Percentiles rank a stretch among this genome's conserved stretches.
Evolutionary conservation across 2,888 invertebrate species (phyloP).

Genomic region (Lymantria monacha): DNA sequence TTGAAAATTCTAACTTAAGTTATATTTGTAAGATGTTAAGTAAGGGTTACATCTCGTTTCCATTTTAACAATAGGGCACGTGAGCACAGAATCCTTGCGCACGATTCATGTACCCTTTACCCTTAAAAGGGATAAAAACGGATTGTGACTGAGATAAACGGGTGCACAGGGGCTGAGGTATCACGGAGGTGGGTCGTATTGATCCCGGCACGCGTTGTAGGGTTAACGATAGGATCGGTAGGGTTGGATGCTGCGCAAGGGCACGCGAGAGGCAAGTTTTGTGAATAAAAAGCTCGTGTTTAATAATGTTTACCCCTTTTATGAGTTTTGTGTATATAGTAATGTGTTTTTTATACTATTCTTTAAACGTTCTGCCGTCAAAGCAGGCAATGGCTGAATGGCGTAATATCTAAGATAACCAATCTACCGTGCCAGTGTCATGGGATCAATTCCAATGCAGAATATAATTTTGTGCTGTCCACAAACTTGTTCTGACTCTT

Average conservation of each 20-base stretch:
- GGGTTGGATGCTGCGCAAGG: constrained; percentile 66
- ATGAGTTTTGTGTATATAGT: constrained; percentile 1
- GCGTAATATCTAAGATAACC: too few species aligned
- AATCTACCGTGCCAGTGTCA: too few species aligned
- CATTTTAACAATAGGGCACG: constrained; percentile 69
- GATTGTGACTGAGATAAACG: constrained; percentile 65
- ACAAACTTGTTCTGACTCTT: too few species aligned
- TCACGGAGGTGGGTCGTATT: constrained; percentile 63
- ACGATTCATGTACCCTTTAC: constrained; percentile 72
- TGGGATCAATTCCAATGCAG: too few species aligned
- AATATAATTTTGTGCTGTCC: too few species aligned
- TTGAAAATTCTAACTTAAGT: neutral
- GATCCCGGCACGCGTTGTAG: constrained; percentile 74
- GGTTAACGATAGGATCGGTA: constrained; percentile 49
- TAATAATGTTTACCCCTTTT: constrained; percentile 16
- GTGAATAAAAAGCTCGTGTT: constrained; percentile 28
- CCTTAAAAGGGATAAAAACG: constrained; percentile 65
- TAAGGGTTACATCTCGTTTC: constrained; percentile 59
- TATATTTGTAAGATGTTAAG: constrained; percentile 19
- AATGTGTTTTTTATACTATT: neutral
- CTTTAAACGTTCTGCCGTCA: too few species aligned
- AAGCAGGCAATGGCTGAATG: too few species aligned
- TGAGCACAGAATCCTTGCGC: constrained; percentile 76
- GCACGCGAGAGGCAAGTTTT: constrained; percentile 54
- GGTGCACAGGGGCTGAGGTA: constrained; percentile 48